Conservation (phyloP, 2,797 vertebrate species). For the Sebastes minor region DNA sequence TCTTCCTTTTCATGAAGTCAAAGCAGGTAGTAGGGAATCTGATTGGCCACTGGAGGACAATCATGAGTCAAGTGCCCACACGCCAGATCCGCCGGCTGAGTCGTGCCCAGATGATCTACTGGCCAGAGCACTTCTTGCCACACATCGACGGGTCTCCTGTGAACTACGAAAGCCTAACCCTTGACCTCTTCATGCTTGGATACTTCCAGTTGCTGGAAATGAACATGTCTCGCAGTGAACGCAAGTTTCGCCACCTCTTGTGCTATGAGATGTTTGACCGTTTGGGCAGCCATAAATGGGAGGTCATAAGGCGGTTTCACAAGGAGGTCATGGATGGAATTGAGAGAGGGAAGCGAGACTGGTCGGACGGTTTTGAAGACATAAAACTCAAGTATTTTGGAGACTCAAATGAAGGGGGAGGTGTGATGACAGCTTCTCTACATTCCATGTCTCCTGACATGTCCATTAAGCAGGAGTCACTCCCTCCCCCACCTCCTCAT, state of each 20-base stretch:
- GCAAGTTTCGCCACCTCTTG: slow-evolving; percentile 94
- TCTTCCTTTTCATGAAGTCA: slow-evolving; percentile 87
- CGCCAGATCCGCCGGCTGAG: slow-evolving; percentile 86
- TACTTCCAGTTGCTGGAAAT: slow-evolving; percentile 98
- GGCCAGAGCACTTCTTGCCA: slow-evolving; percentile 96
- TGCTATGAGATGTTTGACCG: slow-evolving; percentile 99
- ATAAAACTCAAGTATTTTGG: slow-evolving; percentile 91
- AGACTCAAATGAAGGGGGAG: slow-evolving; percentile 70
- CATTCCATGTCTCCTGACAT: slow-evolving; percentile 71
- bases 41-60: slow-evolving; percentile 91
- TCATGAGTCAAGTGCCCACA: slow-evolving; percentile 89
- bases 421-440: slow-evolving; percentile 71
- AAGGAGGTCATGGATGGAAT: slow-evolving; percentile 89
- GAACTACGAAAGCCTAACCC: slow-evolving; percentile 88
- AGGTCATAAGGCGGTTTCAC: slow-evolving; percentile 91
- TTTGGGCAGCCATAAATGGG: slow-evolving; percentile 93
- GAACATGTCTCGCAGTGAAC: slow-evolving; percentile 90
- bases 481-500: slow-evolving; percentile 62
- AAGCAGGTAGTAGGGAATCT: slow-evolving; percentile 89
- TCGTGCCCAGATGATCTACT: slow-evolving; percentile 89
- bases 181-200: slow-evolving; percentile 98
- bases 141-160: slow-evolving; percentile 85
- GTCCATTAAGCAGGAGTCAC: slow-evolving; percentile 40
- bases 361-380: slow-evolving; percentile 93
- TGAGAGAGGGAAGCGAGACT: slow-evolving; percentile 86